These are phyloP conservation scores for Eucera pruinosa DNA, from an alignment of 2,888 invertebrate species.

Conservation along the genomic window DNA sequence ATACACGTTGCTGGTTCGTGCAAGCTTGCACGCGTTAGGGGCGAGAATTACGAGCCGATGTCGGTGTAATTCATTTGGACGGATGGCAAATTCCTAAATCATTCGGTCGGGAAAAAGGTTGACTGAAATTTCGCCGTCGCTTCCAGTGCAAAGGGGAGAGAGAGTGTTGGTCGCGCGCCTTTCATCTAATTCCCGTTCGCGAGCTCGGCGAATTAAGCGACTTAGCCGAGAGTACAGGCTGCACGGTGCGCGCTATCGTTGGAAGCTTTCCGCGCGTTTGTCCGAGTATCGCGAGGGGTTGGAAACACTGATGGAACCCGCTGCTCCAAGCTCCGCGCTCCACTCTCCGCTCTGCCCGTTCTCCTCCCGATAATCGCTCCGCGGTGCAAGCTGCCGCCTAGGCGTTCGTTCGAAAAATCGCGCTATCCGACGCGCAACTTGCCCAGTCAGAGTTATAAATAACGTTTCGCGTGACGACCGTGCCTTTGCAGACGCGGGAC, in stretches of 20 bases:
- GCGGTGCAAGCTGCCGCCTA: neutral
- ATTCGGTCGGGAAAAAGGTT: neutral
- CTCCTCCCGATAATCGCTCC: too few relatives aligned
- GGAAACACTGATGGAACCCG: too few relatives aligned
- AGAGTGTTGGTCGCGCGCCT: too few relatives aligned
- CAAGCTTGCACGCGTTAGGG: conserved; percentile 11
- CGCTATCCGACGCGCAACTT: conserved; percentile 39
- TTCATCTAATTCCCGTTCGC: neutral
- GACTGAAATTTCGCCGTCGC: neutral
- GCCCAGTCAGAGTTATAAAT: conserved; percentile 70
- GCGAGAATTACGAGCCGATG: conserved; percentile 24
- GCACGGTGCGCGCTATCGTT: neutral
- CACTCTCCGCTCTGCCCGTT: too few relatives aligned
- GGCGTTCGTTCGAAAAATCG: conserved; percentile 38
- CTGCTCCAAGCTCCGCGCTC: too few relatives aligned
- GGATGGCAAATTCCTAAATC: conserved; percentile 13
- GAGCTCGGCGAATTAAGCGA: neutral
- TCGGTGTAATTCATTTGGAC: conserved; percentile 17
- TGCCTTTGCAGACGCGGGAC: conserved; percentile 73
- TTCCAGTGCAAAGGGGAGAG: neutral
- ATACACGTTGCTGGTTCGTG: conserved; percentile 18
- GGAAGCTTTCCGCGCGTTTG: neutral
- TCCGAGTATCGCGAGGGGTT: neutral
- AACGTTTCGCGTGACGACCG: conserved; percentile 77
- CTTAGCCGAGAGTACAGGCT: too few relatives aligned